Base-by-base conservation (phyloP, 2,113 vertebrate species). In the Gnathonemus echidnorhynchus region DNA sequence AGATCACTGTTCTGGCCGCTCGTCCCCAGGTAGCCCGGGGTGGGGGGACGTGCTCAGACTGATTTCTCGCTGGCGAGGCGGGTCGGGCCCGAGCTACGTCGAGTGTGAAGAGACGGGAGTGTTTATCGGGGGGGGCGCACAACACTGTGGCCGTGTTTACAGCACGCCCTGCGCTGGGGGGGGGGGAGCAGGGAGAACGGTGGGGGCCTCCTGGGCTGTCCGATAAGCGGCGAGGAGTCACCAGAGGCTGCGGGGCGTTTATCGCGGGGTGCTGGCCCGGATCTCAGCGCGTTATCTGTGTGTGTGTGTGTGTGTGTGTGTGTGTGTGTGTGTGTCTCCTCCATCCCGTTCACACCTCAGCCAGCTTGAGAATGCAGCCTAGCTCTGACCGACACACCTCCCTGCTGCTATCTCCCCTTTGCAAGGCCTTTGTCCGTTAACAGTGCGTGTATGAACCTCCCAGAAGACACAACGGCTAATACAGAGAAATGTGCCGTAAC, bases 181-280 rank as follows among this genome's bases (percentile, higher is more conserved):
- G 58, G 0, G 2, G 56, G 1, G n/a, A 0, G 10, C 10, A 1
- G n/a, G n/a, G n/a, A 13, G n/a, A 62, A 0, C 0, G 19, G 9
- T 6, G 1, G n/a, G 0, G 27, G 62, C 10, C 27, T 1, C 62
- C n/a, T 10, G 1, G 62, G 62, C n/a, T 31, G 9, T 66, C n/a
- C 62, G 62, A 66, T 27, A 66, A 62, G 58, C 62, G 3, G 8
- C 3, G 9, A 1, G 9, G 62, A 27, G 62, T 66, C 3, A 11
- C 8, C 9, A 0, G n/a, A 11, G 62, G 62, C 24, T 27, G 62
- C 2, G 8, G 2, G n/a, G 0, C 1, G 24, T 66, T 66, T 66
- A 66, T 27, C 9, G 58, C 9, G 1, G 62, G n/a, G 10, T 31
- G 27, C n/a, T 27, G n/a, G 24, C 9, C 24, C 10, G n/a, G 0